Base-by-base conservation (phyloP, 2,888 invertebrate species). In the Agelastica alni region DNA sequence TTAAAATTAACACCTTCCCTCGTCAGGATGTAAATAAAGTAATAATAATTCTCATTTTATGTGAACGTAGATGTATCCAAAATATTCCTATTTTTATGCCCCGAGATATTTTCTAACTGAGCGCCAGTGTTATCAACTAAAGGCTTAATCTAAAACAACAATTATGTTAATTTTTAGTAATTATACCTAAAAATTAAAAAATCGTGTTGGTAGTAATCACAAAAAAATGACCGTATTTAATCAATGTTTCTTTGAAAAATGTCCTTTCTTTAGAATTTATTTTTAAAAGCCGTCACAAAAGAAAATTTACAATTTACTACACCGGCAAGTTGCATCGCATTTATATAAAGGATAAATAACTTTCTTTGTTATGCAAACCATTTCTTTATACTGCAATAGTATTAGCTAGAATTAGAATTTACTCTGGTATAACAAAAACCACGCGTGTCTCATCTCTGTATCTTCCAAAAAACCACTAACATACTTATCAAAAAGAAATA, bases 301-400 rank as follows among this genome's bases (percentile, higher is more conserved):
- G 30, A 47, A 47, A 39, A 37, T 37, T 47, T 47, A 39, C 39
- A 37, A 39, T 28, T 28, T 39, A 22, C 17, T 47, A 39, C 7
- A 37, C 28, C 39, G 39, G n/a, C n/a, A n/a, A 47, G 16, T 17
- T 47, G 30, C 39, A 28, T 22, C 34, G 16, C 16, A n/a, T n/a
- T n/a, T n/a, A n/a, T n/a, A n/a, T n/a, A n/a, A n/a, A n/a, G n/a
- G n/a, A 16, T 9, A 16, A 30, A 47, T 39, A 47, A 47, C 39
- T 47, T 37, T 47, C 47, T 47, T 47, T 47, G 47, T 47, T 47
- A 39, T 39, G 47, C 47, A 47, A 47, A 47, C 39, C 39, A 16
- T 47, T 47, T 47, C 37, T 47, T 47, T 47, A 47, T 28, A 26
- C 39, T 47, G 30, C 47, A 37, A 28, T 14, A 7, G 39, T 28